Conservation (phyloP, 2,797 vertebrate genomes). For the Sebastes glaucus region DNA sequence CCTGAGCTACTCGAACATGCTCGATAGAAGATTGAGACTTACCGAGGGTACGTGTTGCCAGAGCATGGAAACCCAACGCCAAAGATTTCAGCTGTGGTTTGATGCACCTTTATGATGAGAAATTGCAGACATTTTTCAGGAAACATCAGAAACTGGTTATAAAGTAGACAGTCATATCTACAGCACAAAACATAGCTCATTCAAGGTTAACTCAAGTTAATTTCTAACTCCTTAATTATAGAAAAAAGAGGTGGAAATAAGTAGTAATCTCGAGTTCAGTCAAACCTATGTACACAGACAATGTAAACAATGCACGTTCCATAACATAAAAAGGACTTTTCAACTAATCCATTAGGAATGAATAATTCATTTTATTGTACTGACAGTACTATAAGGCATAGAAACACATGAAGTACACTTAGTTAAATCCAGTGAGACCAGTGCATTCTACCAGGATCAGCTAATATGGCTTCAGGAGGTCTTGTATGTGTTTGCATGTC, state of each 20-base stretch:
- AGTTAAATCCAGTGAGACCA: not conserved
- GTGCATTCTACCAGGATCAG: conserved; percentile 24
- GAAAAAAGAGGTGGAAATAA: not conserved
- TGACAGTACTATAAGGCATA: not conserved
- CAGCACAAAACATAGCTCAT: not conserved
- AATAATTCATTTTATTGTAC: not conserved
- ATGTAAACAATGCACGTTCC: not conserved
- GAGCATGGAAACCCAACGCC: conserved; percentile 76
- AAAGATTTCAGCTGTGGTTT: conserved; percentile 82
- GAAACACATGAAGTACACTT: not conserved
- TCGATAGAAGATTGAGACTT: not conserved
- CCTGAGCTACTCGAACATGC: not conserved
- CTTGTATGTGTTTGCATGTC: not conserved
- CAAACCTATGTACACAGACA: not conserved
- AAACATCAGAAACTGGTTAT: not conserved
- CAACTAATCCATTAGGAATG: not conserved
- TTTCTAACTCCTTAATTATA: not conserved
- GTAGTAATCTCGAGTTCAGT: not conserved
- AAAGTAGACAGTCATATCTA: not conserved
- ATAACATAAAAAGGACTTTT: not conserved
- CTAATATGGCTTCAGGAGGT: conserved; percentile 29
- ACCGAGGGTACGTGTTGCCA: conserved; percentile 79
- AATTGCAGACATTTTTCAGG: not conserved
- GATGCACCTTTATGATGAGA: conserved; percentile 73
- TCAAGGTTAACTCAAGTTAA: not conserved